Percentiles rank a stretch among this genome's conserved stretches.
phyloP scores from a whole-genome alignment of 2,888 invertebrate genomes.

The Epirrhoe tristata region DNA sequence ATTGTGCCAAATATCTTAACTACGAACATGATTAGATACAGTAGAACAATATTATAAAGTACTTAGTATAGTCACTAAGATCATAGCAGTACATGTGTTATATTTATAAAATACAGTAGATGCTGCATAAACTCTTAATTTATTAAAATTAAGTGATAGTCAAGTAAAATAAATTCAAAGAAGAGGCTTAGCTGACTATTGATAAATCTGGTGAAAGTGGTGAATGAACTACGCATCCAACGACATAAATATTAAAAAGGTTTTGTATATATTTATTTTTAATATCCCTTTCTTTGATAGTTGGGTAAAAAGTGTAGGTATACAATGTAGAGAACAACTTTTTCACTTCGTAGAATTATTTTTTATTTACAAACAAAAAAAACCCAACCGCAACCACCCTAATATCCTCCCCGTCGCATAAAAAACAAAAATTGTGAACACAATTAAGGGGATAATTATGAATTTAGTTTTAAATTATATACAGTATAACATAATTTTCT shows the following conservation, averaged over 20 bases:
- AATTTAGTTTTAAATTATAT: too few relatives aligned
- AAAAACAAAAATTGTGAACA: too few relatives aligned
- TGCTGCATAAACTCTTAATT: background rate
- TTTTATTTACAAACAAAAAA: too few relatives aligned
- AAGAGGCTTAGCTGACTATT: background rate
- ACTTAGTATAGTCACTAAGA: background rate
- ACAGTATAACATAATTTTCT: too few relatives aligned
- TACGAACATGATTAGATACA: background rate
- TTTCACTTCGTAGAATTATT: too few relatives aligned
- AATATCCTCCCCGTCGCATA: too few relatives aligned
- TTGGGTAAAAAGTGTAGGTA: too few relatives aligned
- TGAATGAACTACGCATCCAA: background rate
- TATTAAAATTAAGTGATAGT: background rate
- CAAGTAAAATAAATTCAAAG: constrained; percentile 1
- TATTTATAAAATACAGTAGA: too few relatives aligned
- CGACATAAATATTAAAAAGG: background rate
- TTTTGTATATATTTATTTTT: background rate
- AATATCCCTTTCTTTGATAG: too few relatives aligned
- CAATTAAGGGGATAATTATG: too few relatives aligned
- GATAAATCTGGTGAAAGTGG: constrained; percentile 3
- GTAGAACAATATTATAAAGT: background rate
- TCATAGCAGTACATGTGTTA: background rate
- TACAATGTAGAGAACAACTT: too few relatives aligned
- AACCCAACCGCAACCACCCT: too few relatives aligned
- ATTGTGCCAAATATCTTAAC: background rate